phyloP scores from a whole-genome alignment of 2,113 vertebrate genomes.

The Lycaon pictus region DNA sequence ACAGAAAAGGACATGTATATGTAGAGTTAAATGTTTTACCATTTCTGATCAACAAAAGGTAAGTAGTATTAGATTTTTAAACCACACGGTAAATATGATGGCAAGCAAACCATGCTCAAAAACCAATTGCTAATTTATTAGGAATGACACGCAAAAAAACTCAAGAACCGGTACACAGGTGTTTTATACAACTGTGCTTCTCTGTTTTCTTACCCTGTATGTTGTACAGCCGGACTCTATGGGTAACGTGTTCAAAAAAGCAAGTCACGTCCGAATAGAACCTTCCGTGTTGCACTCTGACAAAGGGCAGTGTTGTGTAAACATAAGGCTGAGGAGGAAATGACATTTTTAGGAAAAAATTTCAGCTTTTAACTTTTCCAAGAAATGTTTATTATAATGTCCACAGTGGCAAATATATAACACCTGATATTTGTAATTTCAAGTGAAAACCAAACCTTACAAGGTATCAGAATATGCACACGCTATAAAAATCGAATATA shows the following conservation, averaged over 20 bases:
- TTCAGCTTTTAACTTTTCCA: slow-evolving; percentile 51
- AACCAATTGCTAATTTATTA: not conserved
- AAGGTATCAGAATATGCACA: not conserved
- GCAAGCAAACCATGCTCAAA: not conserved
- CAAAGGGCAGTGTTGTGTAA: slow-evolving; percentile 85
- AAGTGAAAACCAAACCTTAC: slow-evolving; percentile 47
- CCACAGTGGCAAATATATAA: not conserved
- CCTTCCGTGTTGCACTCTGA: slow-evolving; percentile 91
- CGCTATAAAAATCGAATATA: not conserved
- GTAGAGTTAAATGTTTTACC: not conserved
- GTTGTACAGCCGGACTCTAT: slow-evolving; percentile 91
- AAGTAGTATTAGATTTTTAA: not conserved
- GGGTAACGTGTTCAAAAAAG: slow-evolving; percentile 91
- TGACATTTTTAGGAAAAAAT: slow-evolving; percentile 58
- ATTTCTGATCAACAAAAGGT: slow-evolving; percentile 32
- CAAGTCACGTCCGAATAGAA: slow-evolving; percentile 95
- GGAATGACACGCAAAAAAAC: slow-evolving; percentile 45
- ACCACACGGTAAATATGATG: not conserved
- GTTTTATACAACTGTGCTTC: not conserved
- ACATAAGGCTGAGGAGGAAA: slow-evolving; percentile 89
- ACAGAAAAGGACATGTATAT: not conserved
- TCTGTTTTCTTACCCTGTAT: slow-evolving; percentile 89
- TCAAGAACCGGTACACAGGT: not conserved
- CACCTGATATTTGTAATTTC: not conserved
- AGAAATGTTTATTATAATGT: slow-evolving; percentile 38